phyloP scores from a whole-genome alignment of 2,888 invertebrate genomes.

The Hypomecis atomaria region DNA sequence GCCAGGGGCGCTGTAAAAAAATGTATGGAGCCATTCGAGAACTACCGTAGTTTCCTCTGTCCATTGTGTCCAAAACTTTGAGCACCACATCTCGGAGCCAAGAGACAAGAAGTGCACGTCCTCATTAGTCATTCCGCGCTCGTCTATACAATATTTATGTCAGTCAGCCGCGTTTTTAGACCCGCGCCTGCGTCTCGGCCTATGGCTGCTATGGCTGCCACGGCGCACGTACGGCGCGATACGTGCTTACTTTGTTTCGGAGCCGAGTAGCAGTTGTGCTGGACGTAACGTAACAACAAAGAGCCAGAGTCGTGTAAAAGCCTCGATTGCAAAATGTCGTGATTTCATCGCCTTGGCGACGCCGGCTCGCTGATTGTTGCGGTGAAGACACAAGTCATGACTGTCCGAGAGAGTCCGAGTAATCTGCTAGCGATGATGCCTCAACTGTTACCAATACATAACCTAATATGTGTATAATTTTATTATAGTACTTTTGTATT shows the following conservation, averaged over 20 bases:
- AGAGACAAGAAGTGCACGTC: constrained; percentile 53
- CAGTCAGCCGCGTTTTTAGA: constrained; percentile 66
- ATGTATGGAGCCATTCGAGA: too few species aligned
- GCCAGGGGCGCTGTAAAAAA: too few species aligned
- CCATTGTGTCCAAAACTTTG: constrained; percentile 28
- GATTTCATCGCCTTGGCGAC: constrained; percentile 2
- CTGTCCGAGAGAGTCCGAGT: too few species aligned
- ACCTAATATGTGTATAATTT: too few species aligned
- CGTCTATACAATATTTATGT: constrained; percentile 80
- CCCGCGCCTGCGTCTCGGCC: constrained; percentile 44
- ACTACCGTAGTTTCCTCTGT: too few species aligned
- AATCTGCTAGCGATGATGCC: too few species aligned
- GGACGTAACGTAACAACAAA: constrained; percentile 10
- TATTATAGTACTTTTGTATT: too few species aligned
- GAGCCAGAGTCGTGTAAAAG: constrained; percentile 9
- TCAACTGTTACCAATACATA: too few species aligned
- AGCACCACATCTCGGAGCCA: constrained; percentile 46
- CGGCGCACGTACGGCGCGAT: constrained; percentile 5
- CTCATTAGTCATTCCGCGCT: constrained; percentile 74
- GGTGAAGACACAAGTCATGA: too few species aligned
- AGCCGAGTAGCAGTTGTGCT: constrained; percentile 23
- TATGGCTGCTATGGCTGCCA: not conserved
- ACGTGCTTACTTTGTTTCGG: constrained; percentile 26
- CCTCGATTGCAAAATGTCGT: constrained; percentile 9
- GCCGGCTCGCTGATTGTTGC: not conserved